Conservation (phyloP, 2,888 invertebrate genomes). For the Papilio gigon region DNA sequence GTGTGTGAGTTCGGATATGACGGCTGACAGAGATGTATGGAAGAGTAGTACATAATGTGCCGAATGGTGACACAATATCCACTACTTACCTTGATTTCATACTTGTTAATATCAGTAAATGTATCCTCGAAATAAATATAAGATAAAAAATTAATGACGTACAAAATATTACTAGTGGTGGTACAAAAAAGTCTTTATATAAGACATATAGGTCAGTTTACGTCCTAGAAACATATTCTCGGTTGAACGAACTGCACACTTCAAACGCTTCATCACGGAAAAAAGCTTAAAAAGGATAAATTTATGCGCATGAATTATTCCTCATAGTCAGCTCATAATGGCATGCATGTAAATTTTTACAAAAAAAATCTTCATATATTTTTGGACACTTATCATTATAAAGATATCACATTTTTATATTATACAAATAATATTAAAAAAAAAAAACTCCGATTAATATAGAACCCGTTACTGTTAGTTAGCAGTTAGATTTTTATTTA, state of each 20-base stretch:
- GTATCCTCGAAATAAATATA: no score
- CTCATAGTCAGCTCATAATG: constrained; percentile 21
- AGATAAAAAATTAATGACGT: background rate
- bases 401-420: background rate
- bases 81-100: no score
- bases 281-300: constrained; percentile 36
- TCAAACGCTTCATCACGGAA: constrained; percentile 23
- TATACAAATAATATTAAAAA: background rate
- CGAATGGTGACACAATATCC: no score
- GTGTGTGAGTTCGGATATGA: no score
- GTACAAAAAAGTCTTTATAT: background rate
- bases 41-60: no score
- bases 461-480: no score
- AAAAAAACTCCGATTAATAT: no score
- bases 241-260: constrained; percentile 32
- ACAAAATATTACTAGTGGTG: background rate
- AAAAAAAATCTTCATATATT: constrained; percentile 9
- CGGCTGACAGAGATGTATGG: no score
- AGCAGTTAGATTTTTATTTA: no score
- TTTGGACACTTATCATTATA: constrained; percentile 6
- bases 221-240: constrained; percentile 16
- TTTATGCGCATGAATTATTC: constrained; percentile 39
- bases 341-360: constrained; percentile 23
- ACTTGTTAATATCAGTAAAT: no score
- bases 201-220: constrained; percentile 19